Evolutionary conservation across 2,888 invertebrate genomes (phyloP).

Genomic region (Ectemnius lituratus): DNA sequence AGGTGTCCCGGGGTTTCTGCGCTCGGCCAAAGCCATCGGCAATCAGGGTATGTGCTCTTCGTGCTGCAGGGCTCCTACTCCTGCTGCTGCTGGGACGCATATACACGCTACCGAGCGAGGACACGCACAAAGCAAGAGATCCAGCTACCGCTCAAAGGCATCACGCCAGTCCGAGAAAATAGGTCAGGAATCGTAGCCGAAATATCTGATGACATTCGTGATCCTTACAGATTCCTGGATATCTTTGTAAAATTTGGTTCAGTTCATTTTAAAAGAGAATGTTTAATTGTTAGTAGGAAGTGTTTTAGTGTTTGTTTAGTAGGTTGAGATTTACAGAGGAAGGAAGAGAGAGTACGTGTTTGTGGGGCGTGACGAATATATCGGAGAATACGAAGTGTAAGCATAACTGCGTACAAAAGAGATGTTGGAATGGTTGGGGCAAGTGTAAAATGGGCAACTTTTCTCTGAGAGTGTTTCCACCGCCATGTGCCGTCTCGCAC

Average conservation of each 20-base stretch:
- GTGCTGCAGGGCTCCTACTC: too few relatives aligned
- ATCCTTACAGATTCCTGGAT: too few relatives aligned
- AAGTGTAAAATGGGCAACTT: constrained; percentile 60
- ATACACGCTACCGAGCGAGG: neutral
- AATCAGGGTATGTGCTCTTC: neutral
- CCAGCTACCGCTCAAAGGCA: neutral
- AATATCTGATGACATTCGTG: neutral
- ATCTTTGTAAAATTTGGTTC: too few relatives aligned
- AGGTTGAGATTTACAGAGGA: too few relatives aligned
- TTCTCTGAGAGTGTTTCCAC: constrained; percentile 30
- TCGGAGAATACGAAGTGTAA: constrained; percentile 26
- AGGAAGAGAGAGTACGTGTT: neutral
- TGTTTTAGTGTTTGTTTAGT: too few relatives aligned
- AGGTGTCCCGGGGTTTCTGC: constrained; percentile 2
- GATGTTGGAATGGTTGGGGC: constrained; percentile 35
- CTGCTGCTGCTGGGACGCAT: too few relatives aligned
- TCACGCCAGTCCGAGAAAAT: neutral
- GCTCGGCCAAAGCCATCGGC: constrained; percentile 2
- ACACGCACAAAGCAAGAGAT: constrained; percentile 2
- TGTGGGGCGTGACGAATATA: neutral
- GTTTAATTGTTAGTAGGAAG: too few relatives aligned
- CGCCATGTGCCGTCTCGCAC: constrained; percentile 13
- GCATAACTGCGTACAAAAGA: constrained; percentile 48
- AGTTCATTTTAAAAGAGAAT: too few relatives aligned
- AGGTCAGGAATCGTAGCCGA: neutral